phyloP scores from a whole-genome alignment of 2,797 vertebrate species.

The Bradypodion pumilum region DNA sequence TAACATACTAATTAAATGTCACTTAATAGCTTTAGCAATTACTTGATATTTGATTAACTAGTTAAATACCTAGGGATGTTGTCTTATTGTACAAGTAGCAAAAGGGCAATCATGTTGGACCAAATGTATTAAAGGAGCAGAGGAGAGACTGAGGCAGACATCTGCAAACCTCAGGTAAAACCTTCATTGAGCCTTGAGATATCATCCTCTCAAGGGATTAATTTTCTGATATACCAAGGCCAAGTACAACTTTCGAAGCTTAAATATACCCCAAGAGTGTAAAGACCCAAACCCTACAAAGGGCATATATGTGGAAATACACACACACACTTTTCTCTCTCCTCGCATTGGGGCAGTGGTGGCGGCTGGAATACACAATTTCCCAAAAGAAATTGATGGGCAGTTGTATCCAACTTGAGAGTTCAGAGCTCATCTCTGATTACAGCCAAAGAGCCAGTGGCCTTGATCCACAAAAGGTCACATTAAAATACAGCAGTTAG shows the following conservation, averaged over 20 bases:
- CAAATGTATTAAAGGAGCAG: slow-evolving; percentile 45
- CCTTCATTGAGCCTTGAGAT: slow-evolving; percentile 39
- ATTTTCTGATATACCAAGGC: slow-evolving; percentile 58
- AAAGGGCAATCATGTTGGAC: slow-evolving; percentile 69
- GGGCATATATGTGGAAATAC: slow-evolving; percentile 32
- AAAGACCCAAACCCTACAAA: slow-evolving; percentile 39
- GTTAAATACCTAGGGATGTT: slow-evolving; percentile 68
- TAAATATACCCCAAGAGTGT: slow-evolving; percentile 51
- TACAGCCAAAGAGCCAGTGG: too few relatives aligned
- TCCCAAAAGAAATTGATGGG: too few relatives aligned
- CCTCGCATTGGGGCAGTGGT: too few relatives aligned
- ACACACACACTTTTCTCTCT: too few relatives aligned
- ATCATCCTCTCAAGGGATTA: slow-evolving; percentile 46
- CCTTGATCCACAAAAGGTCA: too few relatives aligned
- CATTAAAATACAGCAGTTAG: too few relatives aligned
- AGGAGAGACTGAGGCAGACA: slow-evolving; percentile 55
- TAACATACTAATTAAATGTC: slow-evolving; percentile 78
- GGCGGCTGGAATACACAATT: too few relatives aligned
- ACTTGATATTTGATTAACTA: slow-evolving; percentile 78
- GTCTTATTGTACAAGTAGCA: slow-evolving; percentile 64
- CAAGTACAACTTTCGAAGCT: slow-evolving; percentile 53
- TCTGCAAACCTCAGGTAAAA: slow-evolving; percentile 54
- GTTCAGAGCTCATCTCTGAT: too few relatives aligned
- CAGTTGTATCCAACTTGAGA: too few relatives aligned
- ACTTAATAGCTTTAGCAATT: slow-evolving; percentile 74